Base-by-base conservation (phyloP, 2,888 invertebrate genomes). In the Orchesellides sinensis region DNA sequence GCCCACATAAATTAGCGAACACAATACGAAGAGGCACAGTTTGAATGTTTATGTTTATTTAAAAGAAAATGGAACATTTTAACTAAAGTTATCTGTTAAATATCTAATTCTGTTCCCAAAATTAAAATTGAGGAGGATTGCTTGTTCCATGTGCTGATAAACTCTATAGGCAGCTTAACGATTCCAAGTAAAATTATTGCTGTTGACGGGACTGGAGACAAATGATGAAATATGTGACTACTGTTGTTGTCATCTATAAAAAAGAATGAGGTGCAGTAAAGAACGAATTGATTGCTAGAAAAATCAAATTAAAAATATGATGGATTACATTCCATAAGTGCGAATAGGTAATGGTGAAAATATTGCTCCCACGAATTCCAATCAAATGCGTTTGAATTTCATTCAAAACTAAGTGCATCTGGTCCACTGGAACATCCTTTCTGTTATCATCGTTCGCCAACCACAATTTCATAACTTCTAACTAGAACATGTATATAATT, bases 191-290 rank as follows among this genome's bases (percentile, higher is more conserved):
- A 2, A n/a, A 8, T n/a, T 68, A 21, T 12, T 27, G 25, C 27
- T 78, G 68, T 19, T 69, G 59, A n/a, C 69, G 45, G 2, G 68
- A 27, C 32, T 79, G 79, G 4, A 79, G n/a, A 23, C 79, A 79
- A 27, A 79, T 79, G 25, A 79, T 79, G 23, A 79, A 79, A 21
- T 79, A 79, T 14, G 79, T 79, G 1, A 79, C 65, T 2, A 70
- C 56, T 5, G 70, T 70, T 17, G 63, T 40, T 4, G 61, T 70
- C 52, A 79, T 63, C 79, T 78, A 27, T 6, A 61, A 61, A 59
- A 2, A n/a, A 52, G 17, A n/a, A n/a, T n/a, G n/a, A n/a, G n/a
- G n/a, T n/a, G n/a, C n/a, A n/a, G n/a, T n/a, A n/a, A n/a, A n/a
- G n/a, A n/a, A n/a, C n/a, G n/a, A n/a, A n/a, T n/a, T n/a, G n/a